Evolutionary conservation across 1,140 invertebrate genomes (phyloP), one percentile per base, ranked within the genome.

Genomic region (Lethrus apterus): DNA sequence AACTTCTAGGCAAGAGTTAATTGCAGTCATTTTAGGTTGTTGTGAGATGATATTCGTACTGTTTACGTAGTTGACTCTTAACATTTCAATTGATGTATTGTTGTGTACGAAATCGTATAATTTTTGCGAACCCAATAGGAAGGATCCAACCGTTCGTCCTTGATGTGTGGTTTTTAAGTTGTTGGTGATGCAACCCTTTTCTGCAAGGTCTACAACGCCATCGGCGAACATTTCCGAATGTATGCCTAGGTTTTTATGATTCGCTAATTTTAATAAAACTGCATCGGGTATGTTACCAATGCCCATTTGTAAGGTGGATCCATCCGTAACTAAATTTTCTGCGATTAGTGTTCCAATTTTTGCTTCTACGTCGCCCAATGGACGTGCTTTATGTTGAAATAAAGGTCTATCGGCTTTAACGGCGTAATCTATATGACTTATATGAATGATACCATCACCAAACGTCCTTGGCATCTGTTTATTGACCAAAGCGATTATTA

Each of bases 221-320:
- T 89, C 87, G 51, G 84, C 84, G 64, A 96, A 91, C 84, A 96
- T 93, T 70, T 97, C 92, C 0, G 91, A 90, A 65, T 96, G 93
- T 38, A 97, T 80, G 2, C 93, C 93, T 1, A 96, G 71, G 68
- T 96, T 86, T 62, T 92, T 92, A 68, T 97, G 93, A 57, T 83
- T 76, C 32, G 72, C 80, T 20, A 96, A 69, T 0, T 78, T 74
- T 1, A 79, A 75, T 0, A 96, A 68, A 10, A 94, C 86, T 7
- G 90, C 86, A 67, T 97, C 91, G 0, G 93, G 92, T 58, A 97
- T 93, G 54, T 79, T 89, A 13, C 92, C 92, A 61, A 95, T 93
- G 56, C 91, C 91, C 82, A 95, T 89, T 68, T 96, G 93, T 42
- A 97, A 67, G 0, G 93, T 96, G 13, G 92, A 89, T 1, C 92